Evolutionary conservation across 35 echinoderm and acorn worm genomes (phyloP).

Genomic region (Ptychodera flava): DNA sequence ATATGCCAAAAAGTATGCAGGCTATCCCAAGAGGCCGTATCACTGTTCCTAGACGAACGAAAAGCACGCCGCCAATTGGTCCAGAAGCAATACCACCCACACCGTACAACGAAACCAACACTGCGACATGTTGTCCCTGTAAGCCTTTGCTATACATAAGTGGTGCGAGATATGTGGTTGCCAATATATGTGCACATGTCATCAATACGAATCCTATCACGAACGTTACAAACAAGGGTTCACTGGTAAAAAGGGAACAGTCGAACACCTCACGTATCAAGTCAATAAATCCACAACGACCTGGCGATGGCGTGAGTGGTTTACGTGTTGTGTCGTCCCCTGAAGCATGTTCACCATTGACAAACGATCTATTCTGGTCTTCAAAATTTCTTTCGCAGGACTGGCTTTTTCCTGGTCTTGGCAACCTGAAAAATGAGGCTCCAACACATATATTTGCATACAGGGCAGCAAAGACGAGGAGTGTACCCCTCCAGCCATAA

Average conservation of each 20-base stretch:
- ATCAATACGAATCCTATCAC: not conserved
- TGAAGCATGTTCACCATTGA: too few species aligned
- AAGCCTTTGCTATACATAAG: not conserved
- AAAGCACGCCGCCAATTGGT: not conserved
- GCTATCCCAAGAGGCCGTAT: not conserved
- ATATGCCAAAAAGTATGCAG: not conserved
- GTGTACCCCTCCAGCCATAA: not conserved
- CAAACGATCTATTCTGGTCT: not conserved
- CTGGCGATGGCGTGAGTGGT: too few species aligned
- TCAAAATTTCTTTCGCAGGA: not conserved
- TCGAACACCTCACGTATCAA: not conserved
- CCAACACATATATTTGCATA: not conserved
- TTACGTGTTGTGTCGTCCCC: too few species aligned
- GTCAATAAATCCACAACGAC: not conserved
- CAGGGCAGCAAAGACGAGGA: not conserved
- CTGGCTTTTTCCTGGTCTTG: not conserved
- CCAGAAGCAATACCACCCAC: not conserved
- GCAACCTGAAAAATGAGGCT: not conserved
- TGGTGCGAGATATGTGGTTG: not conserved
- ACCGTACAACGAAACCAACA: not conserved
- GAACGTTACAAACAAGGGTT: not conserved
- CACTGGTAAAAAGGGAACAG: not conserved
- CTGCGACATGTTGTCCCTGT: not conserved
- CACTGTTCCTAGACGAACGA: not conserved
- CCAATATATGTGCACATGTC: not conserved